Base-by-base conservation (phyloP, 2,888 invertebrate genomes). In the Brenthis ino region DNA sequence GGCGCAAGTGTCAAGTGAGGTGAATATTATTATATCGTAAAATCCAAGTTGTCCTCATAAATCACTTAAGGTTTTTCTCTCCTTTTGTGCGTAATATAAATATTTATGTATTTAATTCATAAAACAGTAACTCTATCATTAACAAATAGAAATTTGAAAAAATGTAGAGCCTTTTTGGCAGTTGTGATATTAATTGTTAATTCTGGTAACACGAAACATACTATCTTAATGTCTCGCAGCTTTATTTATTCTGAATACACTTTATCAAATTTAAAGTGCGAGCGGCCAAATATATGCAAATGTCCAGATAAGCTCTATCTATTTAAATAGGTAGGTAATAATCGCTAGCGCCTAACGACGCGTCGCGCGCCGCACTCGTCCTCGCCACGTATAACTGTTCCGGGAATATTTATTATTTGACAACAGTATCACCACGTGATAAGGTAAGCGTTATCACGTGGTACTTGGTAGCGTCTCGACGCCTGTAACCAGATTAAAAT, bases 1-100 rank as follows among this genome's bases (percentile, higher is more conserved):
- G 67, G 48, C 37, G 43, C 48, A 61, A 70, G 68, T 69, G 70
- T 61, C 67, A 68, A 70, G 64, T 54, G 60, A 53, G 63, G 43
- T 68, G 65, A 61, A 60, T 24, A 65, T 61, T 28, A 71, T 68
- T 71, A 57, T 58, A 54, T 65, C 55, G 57, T 56, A 64, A 64
- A 65, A 24, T 57, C 66, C 51, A 47, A 58, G 24, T 48, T 47
- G 14, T 14, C 37, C 37, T 43, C 2, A 43, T 43, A 43, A 43
- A 43, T 43, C 11, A 43, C 37, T 43, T 43, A 43, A 43, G 8
- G 11, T 43, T 43, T 11, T 43, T 11, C 37, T 43, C 37, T 43
- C 2, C 3, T 43, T 43, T 43, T 43, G 37, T 43, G 1, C 6
- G 37, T 37, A 37, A 37, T 37, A 37, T 8, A 37, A 37, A 43